Evolutionary conservation across 2,113 vertebrate genomes (phyloP), one percentile per base, ranked within the genome.

Genomic region (Tapirus terrestris): DNA sequence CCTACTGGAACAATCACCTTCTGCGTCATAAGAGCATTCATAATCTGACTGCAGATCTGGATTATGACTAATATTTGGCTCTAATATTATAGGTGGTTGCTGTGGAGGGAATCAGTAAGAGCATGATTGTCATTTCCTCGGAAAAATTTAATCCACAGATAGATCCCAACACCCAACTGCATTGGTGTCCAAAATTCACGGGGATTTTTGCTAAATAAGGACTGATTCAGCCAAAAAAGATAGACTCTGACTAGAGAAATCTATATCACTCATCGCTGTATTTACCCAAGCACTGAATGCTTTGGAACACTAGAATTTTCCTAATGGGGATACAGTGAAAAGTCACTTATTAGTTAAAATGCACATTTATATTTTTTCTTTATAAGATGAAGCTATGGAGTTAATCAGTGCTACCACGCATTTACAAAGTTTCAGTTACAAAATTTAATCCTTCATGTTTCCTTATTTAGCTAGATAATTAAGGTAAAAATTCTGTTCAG

Each of bases 111-210:
- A 33, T 92, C 75, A 80, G 83, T 85, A 72, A 93, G 70, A 84
- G 72, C 36, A n/a, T 4, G 90, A 88, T 7, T 97, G 93, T 93
- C 80, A 96, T 90, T 98, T 98, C 96, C 96, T 97, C 81, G 97
- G 97, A 97, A 98, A 98, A 98, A 85, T 79, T 97, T 94, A 97
- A 88, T 94, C 36, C 83, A 90, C 80, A 95, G 95, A 97, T 94
- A 92, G 87, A 90, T 94, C 60, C 65, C 83, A 96, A 80, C 83
- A 92, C 65, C 43, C 75, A 94, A 5, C 61, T 73, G 53, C 45
- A 58, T 16, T 68, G 76, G 7, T 88, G 31, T 73, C 76, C 92
- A 96, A 97, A 89, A 80, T 27, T 89, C 92, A 95, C 51, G 93
- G 63, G 61, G 31, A 86, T 68, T 97, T 97, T 98, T 98, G 91